Evolutionary conservation across 2,797 vertebrate genomes (phyloP).

Genomic region (Mergus octosetaceus): DNA sequence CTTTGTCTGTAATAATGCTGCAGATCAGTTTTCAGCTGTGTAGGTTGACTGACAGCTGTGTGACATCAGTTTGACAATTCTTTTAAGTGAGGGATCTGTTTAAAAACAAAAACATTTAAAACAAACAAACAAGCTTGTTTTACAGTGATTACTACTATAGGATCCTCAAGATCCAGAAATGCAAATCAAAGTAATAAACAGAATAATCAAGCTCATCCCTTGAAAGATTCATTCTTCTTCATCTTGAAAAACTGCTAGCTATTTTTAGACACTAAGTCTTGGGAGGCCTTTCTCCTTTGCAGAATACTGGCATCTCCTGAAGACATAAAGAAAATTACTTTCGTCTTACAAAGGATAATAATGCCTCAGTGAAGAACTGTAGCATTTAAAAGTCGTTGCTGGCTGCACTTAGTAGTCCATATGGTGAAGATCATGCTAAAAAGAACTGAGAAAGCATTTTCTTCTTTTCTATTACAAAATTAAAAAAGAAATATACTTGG

Average conservation of each 20-base stretch:
- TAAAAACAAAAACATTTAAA: neutral
- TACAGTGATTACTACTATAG: neutral
- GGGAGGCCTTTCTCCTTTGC: conserved; percentile 18
- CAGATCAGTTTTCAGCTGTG: neutral
- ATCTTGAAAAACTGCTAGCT: neutral
- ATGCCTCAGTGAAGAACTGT: neutral
- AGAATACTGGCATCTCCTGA: conserved; percentile 7
- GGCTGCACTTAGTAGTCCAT: conserved; percentile 27
- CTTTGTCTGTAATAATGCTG: neutral
- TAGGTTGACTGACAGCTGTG: conserved; percentile 12
- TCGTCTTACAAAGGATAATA: conserved; percentile 2
- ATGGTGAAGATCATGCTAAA: conserved; percentile 41
- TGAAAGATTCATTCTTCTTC: conserved; percentile 35
- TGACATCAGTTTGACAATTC: neutral
- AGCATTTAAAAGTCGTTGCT: conserved; percentile 37
- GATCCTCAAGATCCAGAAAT: conserved; percentile 8
- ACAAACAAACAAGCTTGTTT: neutral
- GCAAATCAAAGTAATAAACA: conserved; percentile 29
- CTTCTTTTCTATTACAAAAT: conserved; percentile 33
- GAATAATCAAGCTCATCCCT: neutral
- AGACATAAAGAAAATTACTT: conserved; percentile 30
- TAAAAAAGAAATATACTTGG: neutral
- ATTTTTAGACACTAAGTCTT: conserved; percentile 19
- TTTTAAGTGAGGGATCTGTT: neutral
- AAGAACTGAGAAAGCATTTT: conserved; percentile 11